These are phyloP conservation scores for Drosophila subobscura DNA, from an alignment of 1,140 invertebrate species.

Conservation along the genomic window DNA sequence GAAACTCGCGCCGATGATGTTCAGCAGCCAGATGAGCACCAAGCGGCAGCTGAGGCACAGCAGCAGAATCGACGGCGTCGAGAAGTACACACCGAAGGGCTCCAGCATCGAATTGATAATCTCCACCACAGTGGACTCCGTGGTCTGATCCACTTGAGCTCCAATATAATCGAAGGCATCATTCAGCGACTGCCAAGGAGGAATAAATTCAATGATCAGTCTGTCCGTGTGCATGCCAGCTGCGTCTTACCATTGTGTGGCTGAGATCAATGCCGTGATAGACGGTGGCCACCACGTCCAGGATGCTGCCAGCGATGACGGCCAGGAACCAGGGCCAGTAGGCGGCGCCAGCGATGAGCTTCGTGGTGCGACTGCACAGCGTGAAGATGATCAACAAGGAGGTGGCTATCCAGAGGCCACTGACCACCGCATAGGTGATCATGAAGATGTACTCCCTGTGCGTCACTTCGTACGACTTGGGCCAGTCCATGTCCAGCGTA, in stretches of 20 bases:
- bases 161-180: slow-evolving; percentile 55
- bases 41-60: slow-evolving; percentile 60
- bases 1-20: slow-evolving; percentile 69
- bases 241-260: slow-evolving; percentile 53
- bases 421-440: slow-evolving; percentile 72
- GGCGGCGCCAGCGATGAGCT: slow-evolving; percentile 58
- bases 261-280: slow-evolving; percentile 63
- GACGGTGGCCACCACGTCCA: slow-evolving; percentile 76
- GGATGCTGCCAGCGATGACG: slow-evolving; percentile 58
- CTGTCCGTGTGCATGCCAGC: too few relatives aligned
- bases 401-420: slow-evolving; percentile 69
- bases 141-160: not conserved
- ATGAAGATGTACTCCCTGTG: slow-evolving; percentile 70
- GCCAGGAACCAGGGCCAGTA: slow-evolving; percentile 81
- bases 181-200: slow-evolving; percentile 18
- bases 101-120: not conserved
- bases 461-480: slow-evolving; percentile 51
- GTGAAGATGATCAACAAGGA: slow-evolving; percentile 65
- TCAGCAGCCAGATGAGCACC: slow-evolving; percentile 71
- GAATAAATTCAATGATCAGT: not conserved
- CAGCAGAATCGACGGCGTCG: slow-evolving; percentile 68
- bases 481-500: slow-evolving; percentile 39
- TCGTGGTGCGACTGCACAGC: slow-evolving; percentile 70
- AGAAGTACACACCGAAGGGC: slow-evolving; percentile 62
- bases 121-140: too few relatives aligned